phyloP scores from a whole-genome alignment of 2,888 invertebrate genomes.

The Eupithecia subfuscata region DNA sequence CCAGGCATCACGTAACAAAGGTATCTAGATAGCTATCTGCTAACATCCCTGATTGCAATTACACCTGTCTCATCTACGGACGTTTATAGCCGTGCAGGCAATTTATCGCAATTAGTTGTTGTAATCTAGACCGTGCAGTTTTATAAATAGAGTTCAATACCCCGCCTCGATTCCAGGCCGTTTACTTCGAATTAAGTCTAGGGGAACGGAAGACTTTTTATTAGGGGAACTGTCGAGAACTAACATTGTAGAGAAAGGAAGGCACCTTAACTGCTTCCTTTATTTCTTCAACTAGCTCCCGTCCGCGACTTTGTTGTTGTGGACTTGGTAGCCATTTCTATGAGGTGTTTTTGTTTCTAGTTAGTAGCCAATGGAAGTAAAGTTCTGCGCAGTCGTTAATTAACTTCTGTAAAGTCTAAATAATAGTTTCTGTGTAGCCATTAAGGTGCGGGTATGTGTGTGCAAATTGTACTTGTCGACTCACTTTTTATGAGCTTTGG shows the following conservation, averaged over 20 bases:
- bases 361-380: neutral
- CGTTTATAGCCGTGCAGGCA: slow-evolving; percentile 20
- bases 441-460: neutral
- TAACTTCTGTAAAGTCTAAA: neutral
- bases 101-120: slow-evolving; percentile 20
- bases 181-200: slow-evolving; percentile 30
- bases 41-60: slow-evolving; percentile 24
- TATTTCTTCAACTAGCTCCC: slow-evolving; percentile 3
- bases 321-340: neutral
- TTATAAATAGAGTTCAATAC: slow-evolving; percentile 28
- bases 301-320: slow-evolving; percentile 6
- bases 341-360: neutral
- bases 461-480: neutral
- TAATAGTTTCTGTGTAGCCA: neutral
- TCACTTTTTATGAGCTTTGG: too few relatives aligned
- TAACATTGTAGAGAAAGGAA: slow-evolving; percentile 6
- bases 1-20: neutral
- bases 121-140: slow-evolving; percentile 21
- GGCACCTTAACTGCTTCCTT: slow-evolving; percentile 5
- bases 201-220: slow-evolving; percentile 9
- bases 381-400: neutral
- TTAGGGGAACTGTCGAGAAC: slow-evolving; percentile 11
- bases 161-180: slow-evolving; percentile 26
- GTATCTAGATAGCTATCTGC: slow-evolving; percentile 3
- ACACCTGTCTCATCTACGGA: slow-evolving; percentile 12